Conservation (phyloP, 2,888 invertebrate species). For the Clepsis dumicolana region DNA sequence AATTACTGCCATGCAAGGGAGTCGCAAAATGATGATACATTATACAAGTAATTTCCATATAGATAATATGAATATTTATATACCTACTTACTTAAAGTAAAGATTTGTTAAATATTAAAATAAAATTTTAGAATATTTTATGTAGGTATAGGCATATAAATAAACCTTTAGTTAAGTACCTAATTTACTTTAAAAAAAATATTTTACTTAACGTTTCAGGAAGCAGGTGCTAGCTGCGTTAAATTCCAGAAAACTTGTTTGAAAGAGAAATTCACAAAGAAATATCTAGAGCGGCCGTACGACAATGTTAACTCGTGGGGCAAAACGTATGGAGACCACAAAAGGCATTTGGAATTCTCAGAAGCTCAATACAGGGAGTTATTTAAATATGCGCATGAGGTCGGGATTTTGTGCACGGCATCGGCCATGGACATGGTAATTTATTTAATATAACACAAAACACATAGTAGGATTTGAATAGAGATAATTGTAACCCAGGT, state of each 20-base stretch:
- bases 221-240: constrained; percentile 92
- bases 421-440: constrained; percentile 93
- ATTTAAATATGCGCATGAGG: constrained; percentile 87
- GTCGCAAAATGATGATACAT: no score
- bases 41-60: no score
- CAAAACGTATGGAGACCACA: constrained; percentile 92
- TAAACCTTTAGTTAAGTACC: no score
- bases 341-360: constrained; percentile 89
- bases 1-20: no score
- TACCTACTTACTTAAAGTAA: no score
- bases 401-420: constrained; percentile 90
- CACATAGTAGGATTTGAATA: background rate
- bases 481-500: no score
- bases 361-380: constrained; percentile 88
- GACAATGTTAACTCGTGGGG: constrained; percentile 90
- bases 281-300: constrained; percentile 88
- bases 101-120: no score
- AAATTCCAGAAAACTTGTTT: constrained; percentile 94
- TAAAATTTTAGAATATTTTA: no score
- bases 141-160: no score
- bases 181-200: no score
- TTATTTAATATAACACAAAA: background rate
- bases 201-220: constrained; percentile 73
- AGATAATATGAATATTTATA: no score
- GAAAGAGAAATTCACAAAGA: constrained; percentile 89